Conservation (phyloP, 1,140 invertebrate genomes). For the Pogonus chalceus region DNA sequence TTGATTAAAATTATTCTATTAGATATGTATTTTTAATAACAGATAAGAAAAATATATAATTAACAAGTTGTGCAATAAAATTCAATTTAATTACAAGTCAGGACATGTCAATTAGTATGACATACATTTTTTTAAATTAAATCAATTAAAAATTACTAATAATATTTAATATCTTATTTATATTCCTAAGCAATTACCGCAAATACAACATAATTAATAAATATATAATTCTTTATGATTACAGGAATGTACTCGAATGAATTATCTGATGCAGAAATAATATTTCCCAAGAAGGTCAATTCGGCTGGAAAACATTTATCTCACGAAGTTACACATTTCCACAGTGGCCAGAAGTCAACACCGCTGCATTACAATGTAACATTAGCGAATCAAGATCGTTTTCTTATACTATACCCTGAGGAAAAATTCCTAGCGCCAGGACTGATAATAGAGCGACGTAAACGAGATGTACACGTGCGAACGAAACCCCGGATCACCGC, state of each 20-base stretch:
- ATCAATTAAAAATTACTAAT: too few relatives aligned
- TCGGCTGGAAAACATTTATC: conserved; percentile 43
- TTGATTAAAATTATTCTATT: too few relatives aligned
- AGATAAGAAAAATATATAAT: too few relatives aligned
- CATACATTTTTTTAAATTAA: too few relatives aligned
- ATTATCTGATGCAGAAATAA: conserved; percentile 39
- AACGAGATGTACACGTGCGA: conserved; percentile 42
- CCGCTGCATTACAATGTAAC: conserved; percentile 47
- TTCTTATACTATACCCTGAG: conserved; percentile 46
- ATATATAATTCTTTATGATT: conserved; percentile 17
- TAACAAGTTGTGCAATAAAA: too few relatives aligned
- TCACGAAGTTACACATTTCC: conserved; percentile 43
- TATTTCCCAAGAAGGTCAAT: conserved; percentile 46
- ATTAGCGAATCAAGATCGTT: conserved; percentile 41
- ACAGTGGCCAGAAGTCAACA: conserved; percentile 29
- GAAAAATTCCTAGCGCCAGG: conserved; percentile 55
- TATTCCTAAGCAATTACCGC: too few relatives aligned
- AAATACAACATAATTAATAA: too few relatives aligned
- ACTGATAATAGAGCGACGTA: conserved; percentile 59
- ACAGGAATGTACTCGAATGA: conserved; percentile 39
- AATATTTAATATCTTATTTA: too few relatives aligned
- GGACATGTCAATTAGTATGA: too few relatives aligned
- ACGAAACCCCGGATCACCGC: conserved; percentile 36
- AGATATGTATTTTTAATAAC: too few relatives aligned
- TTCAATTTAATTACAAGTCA: too few relatives aligned